Evolutionary conservation across 53 echinoderm and acorn worm species (phyloP).

Genomic region (Echinarachnius parma): DNA sequence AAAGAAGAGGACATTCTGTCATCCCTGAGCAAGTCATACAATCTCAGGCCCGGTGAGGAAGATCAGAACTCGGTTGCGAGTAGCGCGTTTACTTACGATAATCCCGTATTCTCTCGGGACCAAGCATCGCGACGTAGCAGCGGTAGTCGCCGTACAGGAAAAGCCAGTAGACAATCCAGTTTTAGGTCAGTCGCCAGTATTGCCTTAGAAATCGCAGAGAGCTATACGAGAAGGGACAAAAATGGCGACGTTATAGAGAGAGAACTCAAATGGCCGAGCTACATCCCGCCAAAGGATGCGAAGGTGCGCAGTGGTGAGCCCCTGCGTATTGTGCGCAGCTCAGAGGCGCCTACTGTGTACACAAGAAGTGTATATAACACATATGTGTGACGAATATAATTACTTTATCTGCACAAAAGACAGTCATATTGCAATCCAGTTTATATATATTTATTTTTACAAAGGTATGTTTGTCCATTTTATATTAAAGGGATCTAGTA

Average conservation of each 20-base stretch:
- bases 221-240: conserved; percentile 35
- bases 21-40: conserved; percentile 72
- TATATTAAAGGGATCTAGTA: too few species aligned
- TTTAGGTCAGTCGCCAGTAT: conserved; percentile 89
- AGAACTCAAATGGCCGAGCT: conserved; percentile 66
- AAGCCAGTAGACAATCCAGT: conserved; percentile 78
- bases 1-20: conserved; percentile 77
- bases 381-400: conserved; percentile 34
- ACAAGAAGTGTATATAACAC: conserved; percentile 47
- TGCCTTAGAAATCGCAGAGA: conserved; percentile 64
- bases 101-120: conserved; percentile 76
- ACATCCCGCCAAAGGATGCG: conserved; percentile 62
- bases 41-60: conserved; percentile 51
- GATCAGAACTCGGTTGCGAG: conserved; percentile 58
- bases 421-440: too few species aligned
- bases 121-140: conserved; percentile 43
- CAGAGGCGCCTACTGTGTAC: conserved; percentile 39
- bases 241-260: conserved; percentile 31
- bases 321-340: conserved; percentile 42
- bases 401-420: background rate
- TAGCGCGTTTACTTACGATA: conserved; percentile 90
- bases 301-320: conserved; percentile 54
- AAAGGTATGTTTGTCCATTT: too few species aligned
- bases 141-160: conserved; percentile 36
- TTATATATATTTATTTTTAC: too few species aligned